Percentiles rank a stretch among this genome's conserved stretches.
These are phyloP conservation scores for Lepidurus arcticus DNA, from an alignment of 1,140 invertebrate genomes.

Conservation along the genomic window DNA sequence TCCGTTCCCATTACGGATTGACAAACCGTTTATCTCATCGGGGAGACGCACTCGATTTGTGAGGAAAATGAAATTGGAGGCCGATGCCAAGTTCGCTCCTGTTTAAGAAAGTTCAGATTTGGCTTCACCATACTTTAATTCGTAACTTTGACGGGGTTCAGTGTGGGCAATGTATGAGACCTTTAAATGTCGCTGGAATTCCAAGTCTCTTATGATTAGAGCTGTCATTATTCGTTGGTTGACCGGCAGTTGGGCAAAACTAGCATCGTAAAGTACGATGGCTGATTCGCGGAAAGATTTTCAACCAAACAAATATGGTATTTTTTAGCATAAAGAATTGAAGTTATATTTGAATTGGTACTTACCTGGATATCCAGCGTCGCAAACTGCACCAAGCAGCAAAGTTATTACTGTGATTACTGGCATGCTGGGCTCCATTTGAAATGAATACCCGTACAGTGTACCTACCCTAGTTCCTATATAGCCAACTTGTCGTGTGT, in stretches of 20 bases:
- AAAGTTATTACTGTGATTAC: background rate
- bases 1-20: background rate
- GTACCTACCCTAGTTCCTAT: background rate
- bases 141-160: background rate
- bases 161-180: background rate
- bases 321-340: background rate
- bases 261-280: background rate
- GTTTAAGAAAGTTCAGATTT: background rate
- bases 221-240: background rate
- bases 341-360: background rate
- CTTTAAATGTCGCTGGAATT: background rate
- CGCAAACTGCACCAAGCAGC: background rate
- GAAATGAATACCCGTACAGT: background rate
- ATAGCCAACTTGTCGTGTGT: background rate
- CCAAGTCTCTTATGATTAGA: background rate
- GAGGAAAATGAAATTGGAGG: background rate
- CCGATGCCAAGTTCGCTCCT: background rate
- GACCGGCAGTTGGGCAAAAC: background rate
- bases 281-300: background rate
- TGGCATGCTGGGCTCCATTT: background rate
- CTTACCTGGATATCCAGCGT: background rate
- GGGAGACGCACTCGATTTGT: background rate
- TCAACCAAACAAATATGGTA: background rate
- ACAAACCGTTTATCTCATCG: background rate
- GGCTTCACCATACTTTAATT: background rate